Evolutionary conservation across 1,140 invertebrate species (phyloP), one percentile per base, ranked within the genome.

Genomic region (Drosophila hydei): DNA sequence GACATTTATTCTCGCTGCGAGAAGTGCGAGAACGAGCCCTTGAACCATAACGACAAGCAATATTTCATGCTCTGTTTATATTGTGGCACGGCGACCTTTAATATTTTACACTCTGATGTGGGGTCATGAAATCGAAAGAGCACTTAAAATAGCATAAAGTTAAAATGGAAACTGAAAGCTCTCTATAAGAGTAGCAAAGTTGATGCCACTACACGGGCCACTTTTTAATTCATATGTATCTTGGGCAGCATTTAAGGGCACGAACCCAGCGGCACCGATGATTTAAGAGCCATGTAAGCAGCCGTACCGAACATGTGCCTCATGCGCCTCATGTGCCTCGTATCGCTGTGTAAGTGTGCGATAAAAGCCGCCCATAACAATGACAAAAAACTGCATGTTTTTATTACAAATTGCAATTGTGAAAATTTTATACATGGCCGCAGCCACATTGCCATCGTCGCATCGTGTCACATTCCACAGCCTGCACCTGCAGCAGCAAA

Each of bases 401-500:
- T 88, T 88, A 88, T 89, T 88, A 88, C 83, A 88, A 88, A 88
- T 89, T 88, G 83, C 83, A 89, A 89, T 88, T 88, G 83, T 89
- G 83, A 79, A 83, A 88, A 89, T 88, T 88, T 79, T 89, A 89
- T 88, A 88, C 83, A 88, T 89, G 84, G 83, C 79, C 79, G 83
- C 75, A 33, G 60, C 71, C 65, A 73, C 65, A 73, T 73, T 69
- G 65, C 65, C 56, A 25, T 55, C 50, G 50, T 43, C 64, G 75
- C 79, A 83, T 74, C 70, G 69, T 87, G 81, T 87, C 77, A 88
- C 83, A 85, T 75, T 81, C 81, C 71, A 61, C 71, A 61, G 38
- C 36, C 25, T 3, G 47, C 69, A 70, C 78, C 75, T 81, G 75
- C 51, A 62, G 65, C 47, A 55, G 6, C 30, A 2, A 11, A 33